These are phyloP conservation scores for Formicarius rufipectus DNA, from an alignment of 2,113 vertebrate genomes.

Conservation along the genomic window DNA sequence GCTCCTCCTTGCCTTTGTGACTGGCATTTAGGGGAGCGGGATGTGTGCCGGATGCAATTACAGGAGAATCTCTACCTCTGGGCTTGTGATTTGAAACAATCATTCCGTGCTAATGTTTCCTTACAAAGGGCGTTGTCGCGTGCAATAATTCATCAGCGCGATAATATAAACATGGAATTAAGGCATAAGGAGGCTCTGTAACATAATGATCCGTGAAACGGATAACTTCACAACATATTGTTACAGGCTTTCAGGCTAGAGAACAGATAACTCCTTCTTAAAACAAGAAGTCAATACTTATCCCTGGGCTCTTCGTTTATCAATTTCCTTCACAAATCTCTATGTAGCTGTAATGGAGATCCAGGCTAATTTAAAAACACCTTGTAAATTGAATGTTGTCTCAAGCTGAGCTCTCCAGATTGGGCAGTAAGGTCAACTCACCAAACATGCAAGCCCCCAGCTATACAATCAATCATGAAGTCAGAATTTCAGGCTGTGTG, in stretches of 20 bases:
- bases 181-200: not conserved
- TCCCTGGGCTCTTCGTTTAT: conserved; percentile 1
- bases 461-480: not conserved
- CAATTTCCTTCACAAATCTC: not conserved
- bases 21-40: not conserved
- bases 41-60: not conserved
- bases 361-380: not conserved
- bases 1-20: not conserved
- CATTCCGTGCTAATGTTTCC: not conserved
- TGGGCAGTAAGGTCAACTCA: not conserved
- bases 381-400: not conserved
- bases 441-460: not conserved
- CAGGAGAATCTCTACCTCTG: not conserved
- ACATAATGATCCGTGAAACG: not conserved
- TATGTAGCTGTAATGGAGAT: not conserved
- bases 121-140: not conserved
- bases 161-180: conserved; percentile 18
- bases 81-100: not conserved
- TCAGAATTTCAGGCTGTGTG: not conserved
- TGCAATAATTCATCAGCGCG: not conserved
- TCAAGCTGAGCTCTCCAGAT: not conserved
- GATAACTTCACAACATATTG: not conserved
- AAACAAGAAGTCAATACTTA: conserved; percentile 30
- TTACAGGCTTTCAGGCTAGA: not conserved
- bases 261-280: not conserved